These are phyloP conservation scores for Seira musarum DNA, from an alignment of 2,888 invertebrate genomes.

Conservation along the genomic window DNA sequence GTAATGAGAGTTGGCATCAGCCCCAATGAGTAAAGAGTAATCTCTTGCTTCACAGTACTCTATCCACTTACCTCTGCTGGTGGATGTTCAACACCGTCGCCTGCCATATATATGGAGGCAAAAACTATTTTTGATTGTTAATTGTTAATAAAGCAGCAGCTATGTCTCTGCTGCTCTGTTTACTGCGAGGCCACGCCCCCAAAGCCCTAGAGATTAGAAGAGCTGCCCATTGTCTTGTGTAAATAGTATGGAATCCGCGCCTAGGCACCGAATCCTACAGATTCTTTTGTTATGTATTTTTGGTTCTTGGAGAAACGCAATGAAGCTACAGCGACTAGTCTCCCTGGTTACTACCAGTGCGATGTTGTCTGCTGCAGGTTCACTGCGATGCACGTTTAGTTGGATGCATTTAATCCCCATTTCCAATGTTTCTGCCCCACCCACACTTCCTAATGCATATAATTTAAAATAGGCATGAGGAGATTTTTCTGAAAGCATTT, in stretches of 20 bases:
- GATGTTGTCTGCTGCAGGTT: conserved; percentile 15
- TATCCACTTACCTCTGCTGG: not conserved
- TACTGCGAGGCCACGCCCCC: not conserved
- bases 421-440: too few species aligned
- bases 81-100: conserved; percentile 22
- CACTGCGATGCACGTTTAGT: conserved; percentile 23
- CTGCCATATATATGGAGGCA: conserved; percentile 53
- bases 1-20: conserved; percentile 61
- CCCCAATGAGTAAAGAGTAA: conserved; percentile 33
- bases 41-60: conserved; percentile 22
- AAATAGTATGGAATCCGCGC: not conserved
- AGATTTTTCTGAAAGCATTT: too few species aligned
- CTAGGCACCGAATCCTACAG: not conserved
- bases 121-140: conserved; percentile 13
- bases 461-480: too few species aligned
- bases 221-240: not conserved
- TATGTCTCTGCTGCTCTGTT: conserved; percentile 32
- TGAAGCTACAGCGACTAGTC: not conserved
- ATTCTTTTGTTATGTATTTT: not conserved
- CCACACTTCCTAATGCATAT: too few species aligned
- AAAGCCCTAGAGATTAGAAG: conserved; percentile 27
- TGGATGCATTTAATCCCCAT: conserved; percentile 24
- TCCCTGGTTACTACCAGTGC: not conserved
- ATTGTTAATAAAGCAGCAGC: conserved; percentile 32
- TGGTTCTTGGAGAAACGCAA: conserved; percentile 27